These are phyloP conservation scores for Sebastes paucispinis DNA, from an alignment of 2,797 vertebrate genomes.

Conservation along the genomic window DNA sequence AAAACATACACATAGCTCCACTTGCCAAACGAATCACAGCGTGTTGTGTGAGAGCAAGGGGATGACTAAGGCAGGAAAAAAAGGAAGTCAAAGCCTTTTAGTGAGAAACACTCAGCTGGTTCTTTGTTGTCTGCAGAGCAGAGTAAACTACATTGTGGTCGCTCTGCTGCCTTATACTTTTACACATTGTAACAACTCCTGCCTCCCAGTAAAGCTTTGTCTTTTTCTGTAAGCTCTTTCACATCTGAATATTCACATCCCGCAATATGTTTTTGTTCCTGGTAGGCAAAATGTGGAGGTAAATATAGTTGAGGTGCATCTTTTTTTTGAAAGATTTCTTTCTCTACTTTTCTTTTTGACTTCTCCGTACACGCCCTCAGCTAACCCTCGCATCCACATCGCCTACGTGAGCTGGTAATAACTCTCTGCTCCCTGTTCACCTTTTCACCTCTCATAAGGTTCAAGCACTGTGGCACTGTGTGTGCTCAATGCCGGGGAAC, in stretches of 20 bases:
- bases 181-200: conserved; percentile 26
- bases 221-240: not conserved
- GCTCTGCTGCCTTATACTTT: conserved; percentile 8
- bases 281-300: not conserved
- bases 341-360: conserved; percentile 1
- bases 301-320: conserved; percentile 12
- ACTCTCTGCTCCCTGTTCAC: conserved; percentile 43
- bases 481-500: conserved; percentile 1
- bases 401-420: conserved; percentile 31
- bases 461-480: conserved; percentile 28
- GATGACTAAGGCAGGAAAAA: conserved; percentile 43
- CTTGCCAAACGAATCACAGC: conserved; percentile 61
- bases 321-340: conserved; percentile 1
- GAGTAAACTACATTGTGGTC: conserved; percentile 38
- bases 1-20: conserved; percentile 55
- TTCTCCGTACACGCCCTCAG: not conserved
- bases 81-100: conserved; percentile 40
- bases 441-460: conserved; percentile 64
- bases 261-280: conserved; percentile 3
- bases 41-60: conserved; percentile 25
- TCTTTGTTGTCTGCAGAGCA: conserved; percentile 38
- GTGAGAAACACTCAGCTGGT: conserved; percentile 16
- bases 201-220: not conserved
- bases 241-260: conserved; percentile 18
- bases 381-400: conserved; percentile 28